Evolutionary conservation across 1,140 invertebrate genomes (phyloP).

Genomic region (Papilio xuthus): DNA sequence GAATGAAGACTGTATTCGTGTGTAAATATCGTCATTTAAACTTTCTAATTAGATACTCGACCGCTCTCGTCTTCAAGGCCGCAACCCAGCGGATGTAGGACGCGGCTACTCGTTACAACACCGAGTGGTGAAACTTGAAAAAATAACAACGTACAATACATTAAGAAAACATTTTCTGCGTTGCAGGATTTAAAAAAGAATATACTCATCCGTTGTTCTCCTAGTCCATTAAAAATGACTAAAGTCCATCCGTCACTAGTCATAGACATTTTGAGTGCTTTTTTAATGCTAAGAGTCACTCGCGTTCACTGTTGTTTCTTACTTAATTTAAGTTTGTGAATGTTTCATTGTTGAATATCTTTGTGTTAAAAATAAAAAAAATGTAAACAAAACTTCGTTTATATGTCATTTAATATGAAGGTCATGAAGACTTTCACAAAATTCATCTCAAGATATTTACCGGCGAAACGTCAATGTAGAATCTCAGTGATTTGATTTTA

Average conservation of each 20-base stretch:
- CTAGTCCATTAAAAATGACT: slow-evolving; percentile 33
- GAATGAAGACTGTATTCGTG: slow-evolving; percentile 28
- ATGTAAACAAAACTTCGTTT: not conserved
- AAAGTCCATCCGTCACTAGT: slow-evolving; percentile 36
- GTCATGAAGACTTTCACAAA: not conserved
- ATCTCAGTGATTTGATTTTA: too few relatives aligned
- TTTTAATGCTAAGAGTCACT: slow-evolving; percentile 34
- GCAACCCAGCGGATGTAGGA: slow-evolving; percentile 31
- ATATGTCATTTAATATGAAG: not conserved
- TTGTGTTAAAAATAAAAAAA: not conserved
- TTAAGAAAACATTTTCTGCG: slow-evolving; percentile 38
- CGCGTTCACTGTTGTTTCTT: slow-evolving; percentile 28
- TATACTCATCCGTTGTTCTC: slow-evolving; percentile 34
- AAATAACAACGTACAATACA: slow-evolving; percentile 37
- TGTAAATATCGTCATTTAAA: slow-evolving; percentile 36
- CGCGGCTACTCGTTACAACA: slow-evolving; percentile 34
- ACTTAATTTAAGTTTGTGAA: slow-evolving; percentile 34
- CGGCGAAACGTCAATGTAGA: not conserved
- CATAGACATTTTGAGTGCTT: slow-evolving; percentile 32
- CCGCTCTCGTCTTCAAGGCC: slow-evolving; percentile 38
- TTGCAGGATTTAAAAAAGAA: slow-evolving; percentile 36
- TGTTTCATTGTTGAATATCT: slow-evolving; percentile 2
- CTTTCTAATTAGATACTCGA: slow-evolving; percentile 37
- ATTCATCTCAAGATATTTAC: not conserved
- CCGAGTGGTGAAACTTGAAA: slow-evolving; percentile 36